Evolutionary conservation across 2,113 vertebrate genomes (phyloP).

Genomic region (Orientallactaga bullata): DNA sequence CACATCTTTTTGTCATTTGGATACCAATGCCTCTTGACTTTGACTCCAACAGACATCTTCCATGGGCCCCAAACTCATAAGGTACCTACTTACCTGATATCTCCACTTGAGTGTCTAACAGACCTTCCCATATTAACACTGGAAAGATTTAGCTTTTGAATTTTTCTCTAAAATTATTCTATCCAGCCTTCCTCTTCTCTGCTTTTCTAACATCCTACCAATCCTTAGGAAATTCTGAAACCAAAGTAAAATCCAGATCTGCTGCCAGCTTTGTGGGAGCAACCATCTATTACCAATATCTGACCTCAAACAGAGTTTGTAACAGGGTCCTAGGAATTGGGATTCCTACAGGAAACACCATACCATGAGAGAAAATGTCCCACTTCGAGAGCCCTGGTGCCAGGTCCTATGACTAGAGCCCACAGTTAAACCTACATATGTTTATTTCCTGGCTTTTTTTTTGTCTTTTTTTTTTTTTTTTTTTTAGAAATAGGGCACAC

Average conservation of each 20-base stretch:
- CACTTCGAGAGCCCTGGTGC: not conserved
- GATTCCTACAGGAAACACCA: not conserved
- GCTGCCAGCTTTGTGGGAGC: not conserved
- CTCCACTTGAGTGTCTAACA: not conserved
- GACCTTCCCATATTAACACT: not conserved
- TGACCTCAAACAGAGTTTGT: not conserved
- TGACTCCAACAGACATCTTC: not conserved
- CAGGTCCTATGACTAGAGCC: not conserved
- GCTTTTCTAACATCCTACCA: not conserved
- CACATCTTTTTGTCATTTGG: not conserved
- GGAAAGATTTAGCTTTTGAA: slow-evolving; percentile 1
- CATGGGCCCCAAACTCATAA: not conserved
- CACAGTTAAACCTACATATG: not conserved
- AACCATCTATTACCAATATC: not conserved
- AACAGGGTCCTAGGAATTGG: not conserved
- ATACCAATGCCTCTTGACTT: not conserved
- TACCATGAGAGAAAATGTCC: not conserved
- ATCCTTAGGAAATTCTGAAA: slow-evolving; percentile 1
- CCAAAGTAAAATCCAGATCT: slow-evolving; percentile 5
- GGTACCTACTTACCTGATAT: not conserved
- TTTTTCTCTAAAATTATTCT: not conserved
- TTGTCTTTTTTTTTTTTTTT: not conserved
- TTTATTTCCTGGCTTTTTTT: not conserved
- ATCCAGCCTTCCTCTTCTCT: not conserved
- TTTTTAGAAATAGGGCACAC: too few species aligned